Percentiles rank a stretch among this genome's conserved stretches.
Conservation (phyloP, 2,888 invertebrate genomes). For the Hecatera dysodea region DNA sequence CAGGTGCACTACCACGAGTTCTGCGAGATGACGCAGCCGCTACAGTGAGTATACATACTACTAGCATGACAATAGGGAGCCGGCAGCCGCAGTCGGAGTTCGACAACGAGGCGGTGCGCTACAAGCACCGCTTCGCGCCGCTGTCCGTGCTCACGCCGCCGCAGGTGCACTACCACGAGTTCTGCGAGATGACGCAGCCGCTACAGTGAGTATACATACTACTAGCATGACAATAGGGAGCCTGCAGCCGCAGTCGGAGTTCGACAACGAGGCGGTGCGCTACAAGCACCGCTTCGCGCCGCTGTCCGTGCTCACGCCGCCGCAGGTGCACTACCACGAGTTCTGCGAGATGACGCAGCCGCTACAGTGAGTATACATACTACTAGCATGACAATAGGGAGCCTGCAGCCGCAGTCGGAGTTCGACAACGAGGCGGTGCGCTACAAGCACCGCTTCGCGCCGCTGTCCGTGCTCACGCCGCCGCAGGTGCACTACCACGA, state of each 20-base stretch:
- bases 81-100: constrained; percentile 91
- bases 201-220: constrained; percentile 84
- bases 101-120: constrained; percentile 91
- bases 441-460: constrained; percentile 98
- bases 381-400: no score
- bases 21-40: constrained; percentile 93
- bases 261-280: constrained; percentile 88
- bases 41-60: constrained; percentile 84
- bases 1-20: constrained; percentile 97
- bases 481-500: constrained; percentile 97
- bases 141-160: constrained; percentile 97
- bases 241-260: constrained; percentile 73
- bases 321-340: constrained; percentile 97
- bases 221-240: no score
- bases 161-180: constrained; percentile 97
- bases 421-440: constrained; percentile 88
- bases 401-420: constrained; percentile 73
- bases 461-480: constrained; percentile 96
- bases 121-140: constrained; percentile 98
- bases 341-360: no score
- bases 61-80: constrained; percentile 70
- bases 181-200: constrained; percentile 93
- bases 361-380: constrained; percentile 82
- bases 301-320: constrained; percentile 96
- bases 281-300: constrained; percentile 98